Conservation (phyloP, 2,113 vertebrate species). For the Pelmatolapia mariae region DNA sequence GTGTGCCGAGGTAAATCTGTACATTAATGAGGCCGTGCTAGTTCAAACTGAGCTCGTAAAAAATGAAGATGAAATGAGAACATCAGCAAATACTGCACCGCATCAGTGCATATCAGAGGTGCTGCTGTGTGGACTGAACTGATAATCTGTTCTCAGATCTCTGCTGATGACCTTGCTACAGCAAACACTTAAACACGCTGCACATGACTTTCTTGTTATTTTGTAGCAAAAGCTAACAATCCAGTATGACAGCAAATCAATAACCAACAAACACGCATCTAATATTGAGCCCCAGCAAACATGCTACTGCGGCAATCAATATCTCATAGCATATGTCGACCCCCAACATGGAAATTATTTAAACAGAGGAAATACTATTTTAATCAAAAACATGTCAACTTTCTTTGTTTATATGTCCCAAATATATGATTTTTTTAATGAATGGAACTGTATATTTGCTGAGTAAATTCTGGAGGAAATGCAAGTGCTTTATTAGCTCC, state of each 20-base stretch:
- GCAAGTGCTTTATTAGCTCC: background rate
- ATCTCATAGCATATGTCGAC: background rate
- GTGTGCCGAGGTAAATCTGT: constrained; percentile 85
- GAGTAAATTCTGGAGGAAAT: constrained; percentile 19
- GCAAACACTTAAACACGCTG: background rate
- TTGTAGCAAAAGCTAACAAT: background rate
- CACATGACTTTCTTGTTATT: background rate
- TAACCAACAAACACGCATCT: background rate
- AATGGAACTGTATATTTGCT: background rate
- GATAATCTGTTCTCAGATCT: background rate
- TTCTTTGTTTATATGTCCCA: background rate
- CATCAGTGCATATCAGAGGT: background rate
- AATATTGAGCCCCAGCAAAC: background rate
- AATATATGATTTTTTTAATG: background rate
- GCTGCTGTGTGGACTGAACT: background rate
- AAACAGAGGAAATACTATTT: background rate
- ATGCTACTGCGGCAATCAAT: background rate
- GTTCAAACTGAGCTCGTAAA: background rate
- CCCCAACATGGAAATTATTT: background rate
- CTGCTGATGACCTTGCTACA: background rate
- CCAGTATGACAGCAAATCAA: constrained; percentile 4
- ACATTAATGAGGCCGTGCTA: background rate
- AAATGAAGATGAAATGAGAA: background rate
- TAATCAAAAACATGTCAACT: background rate
- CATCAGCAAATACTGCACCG: background rate